Base-by-base conservation (phyloP, 2,113 vertebrate species). In the Galbula dea region DNA sequence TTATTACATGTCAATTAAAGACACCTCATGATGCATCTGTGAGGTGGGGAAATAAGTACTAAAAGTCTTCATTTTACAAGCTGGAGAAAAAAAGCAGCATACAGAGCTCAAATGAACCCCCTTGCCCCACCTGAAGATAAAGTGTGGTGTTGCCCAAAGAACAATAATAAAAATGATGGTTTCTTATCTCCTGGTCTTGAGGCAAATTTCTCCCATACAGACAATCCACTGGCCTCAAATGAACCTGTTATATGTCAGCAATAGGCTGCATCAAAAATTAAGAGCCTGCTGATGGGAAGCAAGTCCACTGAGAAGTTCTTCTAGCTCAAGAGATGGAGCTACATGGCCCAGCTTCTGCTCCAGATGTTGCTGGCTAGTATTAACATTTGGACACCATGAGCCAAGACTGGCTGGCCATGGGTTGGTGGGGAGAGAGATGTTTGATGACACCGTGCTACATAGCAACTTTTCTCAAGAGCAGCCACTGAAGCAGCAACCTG, bases 391-490 rank as follows among this genome's bases (percentile, higher is more conserved):
- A 43, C 11, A 48, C 39, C 32, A 15, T 3, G 5, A 68, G 49
- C 54, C 75, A 83, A 36, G n/a, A 72, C 46, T 3, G 7, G 26
- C 30, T 91, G 57, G 59, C 32, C 0, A 1, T 61, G 61, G 45
- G 34, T 37, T 77, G 54, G 59, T 5, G 7, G 21, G 30, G 15
- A 27, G 36, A 75, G 46, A 86, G 27, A 37, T 88, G 22, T 81
- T 82, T 88, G 72, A 26, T 79, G 74, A 89, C 36, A 86, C 45
- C 54, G 82, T 85, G 92, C 79, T 94, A 84, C 63, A 62, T 79
- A 66, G 10, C 46, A 65, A 45, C 58, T 85, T 72, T 91, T 73
- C 18, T 45, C 34, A 61, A 52, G 41, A 85, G 59, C 24, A 86
- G 52, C 59, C 34, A 63, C 48, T 46, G 52, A 90, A 82, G 34